Conservation (phyloP, 2,888 invertebrate genomes). For the Adelphocoris suturalis region DNA sequence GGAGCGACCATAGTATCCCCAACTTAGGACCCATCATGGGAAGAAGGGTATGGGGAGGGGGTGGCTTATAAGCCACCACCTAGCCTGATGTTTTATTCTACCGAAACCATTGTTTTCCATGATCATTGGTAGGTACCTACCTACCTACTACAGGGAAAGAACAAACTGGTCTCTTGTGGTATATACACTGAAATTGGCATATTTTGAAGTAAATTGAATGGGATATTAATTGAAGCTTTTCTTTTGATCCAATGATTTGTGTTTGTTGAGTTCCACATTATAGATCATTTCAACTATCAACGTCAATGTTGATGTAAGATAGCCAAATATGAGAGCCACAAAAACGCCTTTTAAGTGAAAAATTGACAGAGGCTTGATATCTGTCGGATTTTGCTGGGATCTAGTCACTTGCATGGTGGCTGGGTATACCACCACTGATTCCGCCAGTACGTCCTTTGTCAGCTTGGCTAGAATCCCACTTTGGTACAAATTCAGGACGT, state of each 20-base stretch:
- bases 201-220: too few species aligned
- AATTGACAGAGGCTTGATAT: neutral
- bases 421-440: neutral
- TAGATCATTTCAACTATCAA: neutral
- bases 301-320: neutral
- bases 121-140: too few species aligned
- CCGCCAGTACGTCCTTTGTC: neutral
- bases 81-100: too few species aligned
- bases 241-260: neutral
- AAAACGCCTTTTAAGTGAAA: slow-evolving; percentile 20
- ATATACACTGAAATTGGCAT: too few species aligned
- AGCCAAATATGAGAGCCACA: neutral
- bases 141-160: too few species aligned
- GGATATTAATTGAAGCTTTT: too few species aligned
- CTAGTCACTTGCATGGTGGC: neutral
- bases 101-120: too few species aligned
- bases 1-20: too few species aligned
- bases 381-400: neutral
- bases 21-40: too few species aligned
- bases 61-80: too few species aligned
- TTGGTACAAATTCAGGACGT: neutral
- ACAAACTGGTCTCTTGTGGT: too few species aligned
- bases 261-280: neutral
- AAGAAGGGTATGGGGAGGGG: too few species aligned
- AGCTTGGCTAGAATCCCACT: neutral